Evolutionary conservation across 2,888 invertebrate species (phyloP).

Genomic region (Agrotis clavis): DNA sequence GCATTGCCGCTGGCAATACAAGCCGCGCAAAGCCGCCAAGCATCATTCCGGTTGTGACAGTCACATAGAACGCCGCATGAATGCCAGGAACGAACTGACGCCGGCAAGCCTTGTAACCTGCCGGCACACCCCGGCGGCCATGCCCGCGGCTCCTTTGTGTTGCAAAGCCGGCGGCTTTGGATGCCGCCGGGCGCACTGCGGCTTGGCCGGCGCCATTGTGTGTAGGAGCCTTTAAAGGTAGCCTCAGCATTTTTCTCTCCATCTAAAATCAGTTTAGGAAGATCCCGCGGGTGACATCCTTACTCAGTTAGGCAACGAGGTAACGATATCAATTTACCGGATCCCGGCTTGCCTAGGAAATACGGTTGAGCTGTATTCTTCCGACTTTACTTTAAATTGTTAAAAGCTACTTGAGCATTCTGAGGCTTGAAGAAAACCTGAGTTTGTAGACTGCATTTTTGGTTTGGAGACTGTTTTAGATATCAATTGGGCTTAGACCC

Average conservation of each 20-base stretch:
- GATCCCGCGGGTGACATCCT: slow-evolving; percentile 6
- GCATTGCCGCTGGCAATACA: no score
- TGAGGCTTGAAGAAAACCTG: neutral
- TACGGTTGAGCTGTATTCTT: slow-evolving; percentile 11
- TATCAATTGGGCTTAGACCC: neutral
- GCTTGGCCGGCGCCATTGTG: no score
- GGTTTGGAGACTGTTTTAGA: neutral
- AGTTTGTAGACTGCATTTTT: slow-evolving; percentile 1
- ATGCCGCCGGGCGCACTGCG: no score
- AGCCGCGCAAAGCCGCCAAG: no score
- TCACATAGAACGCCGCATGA: no score
- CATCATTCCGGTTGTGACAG: no score
- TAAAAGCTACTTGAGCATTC: slow-evolving; percentile 14
- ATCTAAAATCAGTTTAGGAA: slow-evolving; percentile 7
- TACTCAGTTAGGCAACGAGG: slow-evolving; percentile 37
- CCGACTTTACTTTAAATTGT: slow-evolving; percentile 27
- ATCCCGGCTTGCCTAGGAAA: slow-evolving; percentile 5
- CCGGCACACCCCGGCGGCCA: no score
- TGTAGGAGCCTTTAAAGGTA: no score
- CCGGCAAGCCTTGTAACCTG: no score
- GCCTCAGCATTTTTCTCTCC: neutral
- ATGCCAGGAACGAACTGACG: no score
- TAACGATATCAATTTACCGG: slow-evolving; percentile 43
- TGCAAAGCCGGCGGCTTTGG: no score
- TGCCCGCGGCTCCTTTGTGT: no score